Percentiles rank a stretch among this genome's conserved stretches.
Evolutionary conservation across 2,797 vertebrate species (phyloP).

Genomic region (Parauchenoglanis punctatus): DNA sequence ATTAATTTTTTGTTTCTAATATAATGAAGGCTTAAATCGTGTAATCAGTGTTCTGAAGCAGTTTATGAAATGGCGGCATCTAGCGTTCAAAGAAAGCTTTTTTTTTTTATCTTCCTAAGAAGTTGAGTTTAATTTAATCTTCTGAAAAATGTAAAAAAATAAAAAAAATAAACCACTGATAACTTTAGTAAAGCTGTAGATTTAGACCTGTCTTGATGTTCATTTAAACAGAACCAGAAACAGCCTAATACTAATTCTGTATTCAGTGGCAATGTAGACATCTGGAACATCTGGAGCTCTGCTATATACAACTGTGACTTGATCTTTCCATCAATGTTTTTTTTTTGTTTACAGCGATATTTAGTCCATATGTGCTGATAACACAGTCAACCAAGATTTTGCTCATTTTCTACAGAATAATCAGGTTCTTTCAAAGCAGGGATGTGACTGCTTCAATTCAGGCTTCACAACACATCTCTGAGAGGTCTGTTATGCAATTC

Average conservation of each 20-base stretch:
- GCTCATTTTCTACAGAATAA: background rate
- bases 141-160: too few relatives aligned
- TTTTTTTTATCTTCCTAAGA: background rate
- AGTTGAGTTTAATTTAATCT: too few relatives aligned
- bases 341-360: background rate
- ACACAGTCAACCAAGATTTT: background rate
- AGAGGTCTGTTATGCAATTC: background rate
- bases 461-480: background rate
- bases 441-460: background rate
- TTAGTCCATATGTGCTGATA: background rate
- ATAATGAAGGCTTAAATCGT: too few relatives aligned
- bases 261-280: background rate
- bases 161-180: background rate
- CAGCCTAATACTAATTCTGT: background rate
- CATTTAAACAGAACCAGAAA: background rate
- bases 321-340: too few relatives aligned
- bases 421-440: background rate
- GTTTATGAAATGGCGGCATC: background rate
- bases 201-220: background rate
- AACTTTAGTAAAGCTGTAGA: background rate
- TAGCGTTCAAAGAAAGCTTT: background rate
- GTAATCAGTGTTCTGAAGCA: background rate
- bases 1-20: background rate
- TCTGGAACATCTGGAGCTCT: constrained; percentile 7
- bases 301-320: too few relatives aligned